These are phyloP conservation scores for Callorhinus ursinus DNA, from an alignment of 2,113 vertebrate species.

Conservation along the genomic window DNA sequence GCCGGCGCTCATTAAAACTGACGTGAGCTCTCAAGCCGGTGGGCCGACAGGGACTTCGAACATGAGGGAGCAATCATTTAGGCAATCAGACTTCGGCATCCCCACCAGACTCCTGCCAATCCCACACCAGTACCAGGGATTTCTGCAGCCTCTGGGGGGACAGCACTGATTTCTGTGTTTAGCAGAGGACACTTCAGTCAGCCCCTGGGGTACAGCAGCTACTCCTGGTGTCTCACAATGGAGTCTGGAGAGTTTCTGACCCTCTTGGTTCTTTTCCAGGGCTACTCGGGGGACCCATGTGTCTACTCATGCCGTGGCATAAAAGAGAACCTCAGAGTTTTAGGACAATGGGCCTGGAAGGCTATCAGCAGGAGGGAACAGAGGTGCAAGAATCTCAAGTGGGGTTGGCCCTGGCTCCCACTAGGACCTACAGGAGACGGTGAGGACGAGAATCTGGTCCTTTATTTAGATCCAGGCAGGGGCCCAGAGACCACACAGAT, in stretches of 20 bases:
- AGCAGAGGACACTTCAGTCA: too few species aligned
- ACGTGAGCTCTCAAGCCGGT: accelerated
- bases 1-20: not conserved
- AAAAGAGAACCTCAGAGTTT: not conserved
- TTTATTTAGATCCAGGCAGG: accelerated
- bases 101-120: not conserved
- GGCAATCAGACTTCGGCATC: not conserved
- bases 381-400: accelerated
- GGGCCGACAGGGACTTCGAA: accelerated
- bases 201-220: not conserved
- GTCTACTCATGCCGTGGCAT: accelerated
- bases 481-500: not conserved
- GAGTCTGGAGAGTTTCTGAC: not conserved
- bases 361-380: accelerated
- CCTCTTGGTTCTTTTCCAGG: not conserved
- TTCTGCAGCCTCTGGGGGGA: accelerated
- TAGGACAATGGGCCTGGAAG: too few species aligned
- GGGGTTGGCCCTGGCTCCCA: not conserved
- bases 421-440: not conserved
- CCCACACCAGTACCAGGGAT: not conserved
- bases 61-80: not conserved
- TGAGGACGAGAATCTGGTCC: not conserved
- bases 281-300: not conserved
- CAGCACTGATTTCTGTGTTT: accelerated
- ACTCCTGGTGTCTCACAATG: not conserved